These are phyloP conservation scores for Sesia apiformis DNA, from an alignment of 2,888 invertebrate species.

Conservation along the genomic window DNA sequence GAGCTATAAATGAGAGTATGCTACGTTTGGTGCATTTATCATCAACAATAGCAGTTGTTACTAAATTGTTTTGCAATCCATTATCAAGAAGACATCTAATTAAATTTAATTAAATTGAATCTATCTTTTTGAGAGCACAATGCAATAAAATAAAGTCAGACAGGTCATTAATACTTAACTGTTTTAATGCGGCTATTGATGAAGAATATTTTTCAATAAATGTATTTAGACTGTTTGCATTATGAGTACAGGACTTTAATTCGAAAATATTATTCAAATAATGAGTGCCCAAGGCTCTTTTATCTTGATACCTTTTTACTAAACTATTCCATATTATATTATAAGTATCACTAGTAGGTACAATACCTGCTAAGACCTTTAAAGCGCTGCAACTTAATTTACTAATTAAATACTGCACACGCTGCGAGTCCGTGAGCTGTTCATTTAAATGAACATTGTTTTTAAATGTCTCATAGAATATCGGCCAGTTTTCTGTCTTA, in stretches of 20 bases:
- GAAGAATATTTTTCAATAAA: not conserved
- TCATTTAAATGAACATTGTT: slow-evolving; percentile 3
- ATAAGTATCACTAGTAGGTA: slow-evolving; percentile 3
- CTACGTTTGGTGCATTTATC: too few relatives aligned
- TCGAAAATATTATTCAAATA: slow-evolving; percentile 1
- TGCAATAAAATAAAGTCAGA: not conserved
- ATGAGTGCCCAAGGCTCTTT: slow-evolving; percentile 1
- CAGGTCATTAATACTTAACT: not conserved
- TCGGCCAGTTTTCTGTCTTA: slow-evolving; percentile 1
- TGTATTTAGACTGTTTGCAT: not conserved
- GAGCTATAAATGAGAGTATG: too few relatives aligned
- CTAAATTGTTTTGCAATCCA: too few relatives aligned
- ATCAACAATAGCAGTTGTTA: too few relatives aligned
- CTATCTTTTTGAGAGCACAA: not conserved
- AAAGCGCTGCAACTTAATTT: slow-evolving; percentile 3
- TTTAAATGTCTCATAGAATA: slow-evolving; percentile 1
- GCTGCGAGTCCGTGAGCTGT: slow-evolving; percentile 4
- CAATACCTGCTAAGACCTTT: slow-evolving; percentile 1
- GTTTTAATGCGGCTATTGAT: not conserved
- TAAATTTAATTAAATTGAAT: too few relatives aligned
- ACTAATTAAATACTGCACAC: slow-evolving; percentile 7
- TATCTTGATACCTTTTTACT: slow-evolving; percentile 5
- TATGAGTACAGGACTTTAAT: not conserved
- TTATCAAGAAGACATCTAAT: too few relatives aligned
- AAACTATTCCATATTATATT: slow-evolving; percentile 3